A percentile compares a stretch with the other conserved stretches of the same genome.
Conservation (phyloP, 2,797 vertebrate species). For the Lepilemur septentrionalis region DNA sequence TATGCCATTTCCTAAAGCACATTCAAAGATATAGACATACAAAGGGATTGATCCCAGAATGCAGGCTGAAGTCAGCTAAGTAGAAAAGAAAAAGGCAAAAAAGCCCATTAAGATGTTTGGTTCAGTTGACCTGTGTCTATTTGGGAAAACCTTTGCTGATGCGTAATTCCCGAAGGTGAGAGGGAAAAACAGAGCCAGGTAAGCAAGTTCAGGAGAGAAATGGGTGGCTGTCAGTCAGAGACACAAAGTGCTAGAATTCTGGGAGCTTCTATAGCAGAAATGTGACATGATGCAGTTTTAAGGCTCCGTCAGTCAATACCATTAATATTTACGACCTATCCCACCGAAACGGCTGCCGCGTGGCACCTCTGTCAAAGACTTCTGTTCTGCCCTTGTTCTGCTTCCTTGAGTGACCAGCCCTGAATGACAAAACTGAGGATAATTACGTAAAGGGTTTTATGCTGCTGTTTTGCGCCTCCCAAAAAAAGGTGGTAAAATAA, state of each 20-base stretch:
- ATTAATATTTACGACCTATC: constrained; percentile 85
- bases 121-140: background rate
- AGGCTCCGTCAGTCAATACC: constrained; percentile 78
- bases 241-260: constrained; percentile 50
- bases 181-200: background rate
- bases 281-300: constrained; percentile 79
- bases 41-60: background rate
- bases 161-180: constrained; percentile 23
- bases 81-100: background rate
- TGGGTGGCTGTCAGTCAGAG: background rate
- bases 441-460: constrained; percentile 72
- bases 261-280: constrained; percentile 72
- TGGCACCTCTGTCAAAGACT: constrained; percentile 79
- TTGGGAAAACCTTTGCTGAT: constrained; percentile 29
- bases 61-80: background rate
- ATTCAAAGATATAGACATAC: background rate
- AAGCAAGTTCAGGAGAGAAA: constrained; percentile 33
- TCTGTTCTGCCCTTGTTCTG: constrained; percentile 35
- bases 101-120: background rate
- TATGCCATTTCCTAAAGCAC: background rate
- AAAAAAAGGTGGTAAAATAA: constrained; percentile 45
- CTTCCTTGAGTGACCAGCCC: constrained; percentile 77
- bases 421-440: constrained; percentile 78
- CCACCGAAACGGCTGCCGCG: constrained; percentile 69
- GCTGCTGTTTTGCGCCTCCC: constrained; percentile 59